Conservation (phyloP, 2,113 vertebrate genomes). For the Chiloscyllium plagiosum region DNA sequence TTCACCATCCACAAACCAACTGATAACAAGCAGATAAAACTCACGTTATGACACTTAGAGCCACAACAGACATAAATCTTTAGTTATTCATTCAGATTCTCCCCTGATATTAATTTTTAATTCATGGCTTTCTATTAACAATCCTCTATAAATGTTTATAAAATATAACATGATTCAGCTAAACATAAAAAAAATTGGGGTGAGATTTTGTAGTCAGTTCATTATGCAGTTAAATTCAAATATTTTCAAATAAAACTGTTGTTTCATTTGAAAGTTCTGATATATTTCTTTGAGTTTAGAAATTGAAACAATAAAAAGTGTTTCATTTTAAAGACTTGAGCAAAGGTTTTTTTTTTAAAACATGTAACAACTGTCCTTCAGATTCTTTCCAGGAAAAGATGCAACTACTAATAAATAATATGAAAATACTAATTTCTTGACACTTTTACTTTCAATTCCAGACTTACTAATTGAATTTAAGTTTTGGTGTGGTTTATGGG, state of each 20-base stretch:
- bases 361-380: background rate
- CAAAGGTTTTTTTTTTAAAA: background rate
- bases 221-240: background rate
- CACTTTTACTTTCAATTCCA: too few species aligned
- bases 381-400: background rate
- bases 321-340: background rate
- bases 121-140: background rate
- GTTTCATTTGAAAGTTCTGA: background rate
- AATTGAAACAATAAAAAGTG: background rate
- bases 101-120: background rate
- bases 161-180: background rate
- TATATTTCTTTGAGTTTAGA: background rate
- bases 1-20: background rate
- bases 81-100: background rate
- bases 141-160: background rate
- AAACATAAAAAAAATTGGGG: background rate
- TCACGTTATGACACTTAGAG: background rate
- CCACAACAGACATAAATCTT: background rate
- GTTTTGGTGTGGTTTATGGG: too few species aligned
- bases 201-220: background rate
- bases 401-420: background rate
- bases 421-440: too few species aligned
- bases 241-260: background rate
- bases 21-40: background rate
- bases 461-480: too few species aligned